Evolutionary conservation across 2,888 invertebrate species (phyloP), one percentile per base, ranked within the genome.

Genomic region (Cynaeus angustus): DNA sequence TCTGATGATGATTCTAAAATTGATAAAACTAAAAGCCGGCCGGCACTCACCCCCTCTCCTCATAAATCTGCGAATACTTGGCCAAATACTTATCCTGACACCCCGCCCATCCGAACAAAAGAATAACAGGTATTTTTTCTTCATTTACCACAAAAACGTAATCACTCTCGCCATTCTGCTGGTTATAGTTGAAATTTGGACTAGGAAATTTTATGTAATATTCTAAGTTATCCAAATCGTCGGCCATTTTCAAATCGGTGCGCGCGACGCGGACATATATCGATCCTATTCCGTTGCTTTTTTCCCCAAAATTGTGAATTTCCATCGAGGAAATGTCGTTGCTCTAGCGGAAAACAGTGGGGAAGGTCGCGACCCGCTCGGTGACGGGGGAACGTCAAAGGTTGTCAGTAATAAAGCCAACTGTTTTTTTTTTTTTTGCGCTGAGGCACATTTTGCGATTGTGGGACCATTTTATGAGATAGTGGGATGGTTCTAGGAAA

Each of bases 71-170:
- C 48, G 93, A 91, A 84, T 94, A 94, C 82, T 94, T 94, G 76
- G 91, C 89, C 61, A 94, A 83, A 83, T 94, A 91, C 80, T 91
- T 90, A 83, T 94, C 93, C 82, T 91, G 88, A 82, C 93, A 92
- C 38, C 94, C 94, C 55, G 92, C 92, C 94, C 94, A 94, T 33
- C 94, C 94, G 71, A 94, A 87, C 72, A 94, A 84, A 70, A 92
- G 84, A 28, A 94, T 90, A 52, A 93, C 89, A 38, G 93, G 92
- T 75, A 90, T 86, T 81, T 89, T 89, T 45, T 87, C 87, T 74
- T 90, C 89, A 76, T 89, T 87, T 73, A 88, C 88, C 65, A 88
- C 86, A 78, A 89, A 88, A 33, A 88, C 88, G 79, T 88, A 89
- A 76, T 88, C 88, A 75, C 61, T 81, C 13, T 73, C 71, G 4